phyloP scores from a whole-genome alignment of 2,888 invertebrate genomes.

The Hipparchia sbordonii region DNA sequence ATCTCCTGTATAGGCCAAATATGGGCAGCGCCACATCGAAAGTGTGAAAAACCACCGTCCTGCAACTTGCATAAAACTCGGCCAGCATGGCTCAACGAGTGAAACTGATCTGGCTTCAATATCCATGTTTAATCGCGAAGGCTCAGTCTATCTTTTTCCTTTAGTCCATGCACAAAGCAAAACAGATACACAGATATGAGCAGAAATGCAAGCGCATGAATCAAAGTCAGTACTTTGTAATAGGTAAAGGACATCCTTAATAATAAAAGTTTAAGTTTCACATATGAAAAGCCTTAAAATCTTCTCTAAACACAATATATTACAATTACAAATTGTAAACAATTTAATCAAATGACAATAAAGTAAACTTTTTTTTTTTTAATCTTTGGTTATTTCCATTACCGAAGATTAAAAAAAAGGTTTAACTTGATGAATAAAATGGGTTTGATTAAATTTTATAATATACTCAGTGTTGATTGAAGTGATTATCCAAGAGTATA shows the following conservation, averaged over 20 bases:
- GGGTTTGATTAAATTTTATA: too few species aligned
- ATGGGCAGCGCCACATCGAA: too few species aligned
- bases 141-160: slow-evolving; percentile 17
- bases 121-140: neutral
- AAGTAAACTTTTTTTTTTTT: slow-evolving; percentile 2
- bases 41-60: too few species aligned
- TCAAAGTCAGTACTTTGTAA: slow-evolving; percentile 9
- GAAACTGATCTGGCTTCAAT: neutral
- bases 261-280: slow-evolving; percentile 1
- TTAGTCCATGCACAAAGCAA: slow-evolving; percentile 19
- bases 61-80: too few species aligned
- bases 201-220: neutral
- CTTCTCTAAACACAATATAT: neutral
- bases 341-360: slow-evolving; percentile 15
- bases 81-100: neutral
- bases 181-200: neutral
- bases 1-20: too few species aligned
- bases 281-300: slow-evolving; percentile 7
- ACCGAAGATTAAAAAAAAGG: too few species aligned
- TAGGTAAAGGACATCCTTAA: slow-evolving; percentile 1
- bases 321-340: slow-evolving; percentile 4
- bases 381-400: too few species aligned
- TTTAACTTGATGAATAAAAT: too few species aligned
- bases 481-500: too few species aligned
- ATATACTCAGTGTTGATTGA: too few species aligned